Evolutionary conservation across 2,113 vertebrate genomes (phyloP).

Genomic region (Neomonachus schauinslandi): DNA sequence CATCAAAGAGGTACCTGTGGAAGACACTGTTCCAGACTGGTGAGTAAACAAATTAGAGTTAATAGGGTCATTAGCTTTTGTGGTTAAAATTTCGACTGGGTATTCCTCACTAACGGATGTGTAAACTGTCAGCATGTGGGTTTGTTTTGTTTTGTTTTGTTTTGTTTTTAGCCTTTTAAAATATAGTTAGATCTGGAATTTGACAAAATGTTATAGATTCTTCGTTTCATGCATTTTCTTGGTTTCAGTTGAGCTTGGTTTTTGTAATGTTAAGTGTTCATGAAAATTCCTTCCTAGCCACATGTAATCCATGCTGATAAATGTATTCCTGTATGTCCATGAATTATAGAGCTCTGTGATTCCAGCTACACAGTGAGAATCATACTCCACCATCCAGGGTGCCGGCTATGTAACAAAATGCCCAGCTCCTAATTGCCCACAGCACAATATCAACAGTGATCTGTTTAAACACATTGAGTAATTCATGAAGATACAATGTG

Average conservation of each 20-base stretch:
- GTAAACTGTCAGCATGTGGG: constrained; percentile 78
- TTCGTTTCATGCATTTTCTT: constrained; percentile 72
- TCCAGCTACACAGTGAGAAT: not conserved
- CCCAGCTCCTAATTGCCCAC: constrained; percentile 16
- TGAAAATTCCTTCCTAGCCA: constrained; percentile 50
- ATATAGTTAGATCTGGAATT: constrained; percentile 82
- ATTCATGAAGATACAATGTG: constrained; percentile 20
- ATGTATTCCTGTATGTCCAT: constrained; percentile 17
- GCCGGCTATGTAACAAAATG: not conserved
- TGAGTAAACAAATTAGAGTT: constrained; percentile 90
- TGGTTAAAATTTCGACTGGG: constrained; percentile 85
- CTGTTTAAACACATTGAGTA: constrained; percentile 64
- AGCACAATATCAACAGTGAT: constrained; percentile 1
- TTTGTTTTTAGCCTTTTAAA: constrained; percentile 79
- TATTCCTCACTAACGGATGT: constrained; percentile 80
- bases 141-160: constrained; percentile 47
- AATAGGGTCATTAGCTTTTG: constrained; percentile 88
- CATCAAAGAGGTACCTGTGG: constrained; percentile 88
- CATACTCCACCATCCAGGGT: not conserved
- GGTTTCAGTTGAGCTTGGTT: constrained; percentile 53
- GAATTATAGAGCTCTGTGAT: constrained; percentile 35
- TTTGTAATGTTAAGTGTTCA: constrained; percentile 51
- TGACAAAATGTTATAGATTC: constrained; percentile 74
- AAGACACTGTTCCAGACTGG: constrained; percentile 87
- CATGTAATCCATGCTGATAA: not conserved